A percentile compares a stretch with the other conserved stretches of the same genome.
Conservation (phyloP, 2,113 vertebrate genomes). For the Pteropus alecto region DNA sequence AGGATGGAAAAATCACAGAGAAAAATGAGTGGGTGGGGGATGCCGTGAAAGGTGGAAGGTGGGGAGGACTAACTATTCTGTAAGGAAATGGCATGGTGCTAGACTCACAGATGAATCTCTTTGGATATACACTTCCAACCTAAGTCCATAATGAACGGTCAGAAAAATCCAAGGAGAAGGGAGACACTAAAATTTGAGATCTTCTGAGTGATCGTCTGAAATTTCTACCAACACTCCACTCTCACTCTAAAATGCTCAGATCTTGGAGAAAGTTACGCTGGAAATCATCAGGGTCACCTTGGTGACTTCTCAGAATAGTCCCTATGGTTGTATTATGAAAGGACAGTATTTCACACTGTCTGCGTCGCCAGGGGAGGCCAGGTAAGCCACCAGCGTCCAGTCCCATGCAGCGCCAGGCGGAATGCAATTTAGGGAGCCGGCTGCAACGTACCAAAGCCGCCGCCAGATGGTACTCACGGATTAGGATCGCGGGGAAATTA, state of each 20-base stretch:
- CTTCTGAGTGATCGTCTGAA: not conserved
- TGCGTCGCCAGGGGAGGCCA: not conserved
- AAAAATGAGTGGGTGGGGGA: not conserved
- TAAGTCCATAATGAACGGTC: not conserved
- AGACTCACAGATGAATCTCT: not conserved
- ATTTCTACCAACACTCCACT: not conserved
- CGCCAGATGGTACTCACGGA: not conserved
- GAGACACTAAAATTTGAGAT: not conserved
- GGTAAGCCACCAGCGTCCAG: rapidly evolving
- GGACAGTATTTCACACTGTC: not conserved
- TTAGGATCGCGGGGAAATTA: not conserved
- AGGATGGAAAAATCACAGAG: not conserved
- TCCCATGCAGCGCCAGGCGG: rapidly evolving
- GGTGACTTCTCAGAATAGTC: not conserved
- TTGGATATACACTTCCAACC: not conserved
- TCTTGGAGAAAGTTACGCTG: not conserved
- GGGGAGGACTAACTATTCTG: not conserved
- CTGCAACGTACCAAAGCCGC: not conserved
- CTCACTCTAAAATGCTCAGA: not conserved
- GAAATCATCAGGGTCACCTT: not conserved
- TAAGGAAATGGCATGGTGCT: not conserved
- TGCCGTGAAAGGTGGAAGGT: not conserved
- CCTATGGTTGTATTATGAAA: not conserved
- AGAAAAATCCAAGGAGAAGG: not conserved
- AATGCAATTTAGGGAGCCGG: rapidly evolving